These are phyloP conservation scores for Channa maculata DNA, from an alignment of 2,113 vertebrate species.

Conservation along the genomic window DNA sequence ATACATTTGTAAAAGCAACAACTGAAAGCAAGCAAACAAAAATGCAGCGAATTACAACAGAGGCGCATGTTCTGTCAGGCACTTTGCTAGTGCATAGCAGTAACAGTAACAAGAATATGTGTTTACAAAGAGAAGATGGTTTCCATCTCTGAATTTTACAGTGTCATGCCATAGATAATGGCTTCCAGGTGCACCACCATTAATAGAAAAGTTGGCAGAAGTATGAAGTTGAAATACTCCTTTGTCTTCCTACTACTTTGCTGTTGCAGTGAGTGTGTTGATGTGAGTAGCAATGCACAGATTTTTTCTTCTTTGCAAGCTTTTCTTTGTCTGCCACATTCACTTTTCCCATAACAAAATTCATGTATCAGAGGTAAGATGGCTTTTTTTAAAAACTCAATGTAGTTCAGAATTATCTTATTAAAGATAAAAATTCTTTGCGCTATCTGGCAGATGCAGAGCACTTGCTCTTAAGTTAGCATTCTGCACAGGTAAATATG, in stretches of 20 bases:
- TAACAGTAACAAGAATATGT: background rate
- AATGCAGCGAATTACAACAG: background rate
- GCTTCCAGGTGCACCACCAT: background rate
- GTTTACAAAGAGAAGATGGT: background rate
- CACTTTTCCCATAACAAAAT: too few relatives aligned
- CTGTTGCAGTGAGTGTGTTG: background rate
- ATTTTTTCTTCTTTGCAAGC: too few relatives aligned
- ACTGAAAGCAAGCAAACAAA: too few relatives aligned
- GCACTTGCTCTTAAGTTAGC: too few relatives aligned
- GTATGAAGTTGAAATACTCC: background rate
- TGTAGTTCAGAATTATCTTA: too few relatives aligned
- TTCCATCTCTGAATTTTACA: background rate
- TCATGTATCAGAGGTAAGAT: too few relatives aligned
- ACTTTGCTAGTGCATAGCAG: background rate
- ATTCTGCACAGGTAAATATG: too few relatives aligned
- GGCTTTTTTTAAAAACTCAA: too few relatives aligned
- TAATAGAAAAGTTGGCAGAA: conserved; percentile 3
- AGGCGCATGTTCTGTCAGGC: background rate
- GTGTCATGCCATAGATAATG: background rate
- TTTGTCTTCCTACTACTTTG: background rate
- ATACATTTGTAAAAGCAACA: too few relatives aligned
- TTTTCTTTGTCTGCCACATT: background rate
- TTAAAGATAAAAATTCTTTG: too few relatives aligned
- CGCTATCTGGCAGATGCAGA: too few relatives aligned
- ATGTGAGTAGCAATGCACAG: background rate